Base-by-base conservation (phyloP, 1,140 invertebrate genomes). In the Aradophagus sp. region DNA sequence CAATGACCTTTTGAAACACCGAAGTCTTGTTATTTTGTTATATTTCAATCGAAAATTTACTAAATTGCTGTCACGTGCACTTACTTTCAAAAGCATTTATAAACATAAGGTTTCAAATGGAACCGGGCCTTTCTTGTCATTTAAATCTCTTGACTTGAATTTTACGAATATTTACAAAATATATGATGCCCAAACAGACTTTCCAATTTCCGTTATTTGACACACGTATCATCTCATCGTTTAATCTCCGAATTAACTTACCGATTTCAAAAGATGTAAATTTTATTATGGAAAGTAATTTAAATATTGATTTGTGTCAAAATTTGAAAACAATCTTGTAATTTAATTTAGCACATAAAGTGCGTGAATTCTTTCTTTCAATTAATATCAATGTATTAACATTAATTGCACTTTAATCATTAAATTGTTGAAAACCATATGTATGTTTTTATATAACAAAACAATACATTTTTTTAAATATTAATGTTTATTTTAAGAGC, bases 151-250 rank as follows among this genome's bases (percentile, higher is more conserved):
- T 17, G 17, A 23, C 36, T 42, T 61, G 41, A 39, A 42, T 72
- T 48, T 55, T 48, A 61, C 53, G 26, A 65, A 72, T 72, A 72
- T 66, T 53, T 27, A 55, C 8, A 72, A 65, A 66, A 72, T 53
- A 50, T 59, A 61, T 41, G 26, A 56, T 44, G 32, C 32, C 56
- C 47, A 56, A 61, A 59, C 29, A 52, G 19, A 72, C 69, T 72
- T 72, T 72, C 69, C 48, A 72, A 66, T 66, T 66, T 62, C 55
- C 69, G 61, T 72, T 72, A 72, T 72, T 61, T 61, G 50, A 59
- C 39, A 50, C 61, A 55, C 53, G 52, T 65, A 59, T 65, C 53
- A 59, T 52, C 32, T 34, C 31, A 50, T 50, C 47, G 38, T 71
- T 63, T 66, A 65, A 69, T 61, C 35, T 53, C 16, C 13, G 15